These are phyloP conservation scores for Heliconius hortense DNA, from an alignment of 2,888 invertebrate genomes.

Conservation along the genomic window DNA sequence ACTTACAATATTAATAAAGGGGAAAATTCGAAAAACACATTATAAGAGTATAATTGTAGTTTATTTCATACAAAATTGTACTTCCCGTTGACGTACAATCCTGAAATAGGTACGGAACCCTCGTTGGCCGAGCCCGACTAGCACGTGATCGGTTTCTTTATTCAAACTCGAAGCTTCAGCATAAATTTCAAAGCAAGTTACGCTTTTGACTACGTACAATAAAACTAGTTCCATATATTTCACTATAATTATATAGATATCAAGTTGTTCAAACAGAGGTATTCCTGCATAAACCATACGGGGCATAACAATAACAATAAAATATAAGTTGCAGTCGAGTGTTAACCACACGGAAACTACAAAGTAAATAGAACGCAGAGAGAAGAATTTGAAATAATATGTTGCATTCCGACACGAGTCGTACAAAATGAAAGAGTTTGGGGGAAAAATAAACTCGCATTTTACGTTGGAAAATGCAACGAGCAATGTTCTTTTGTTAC, in stretches of 20 bases:
- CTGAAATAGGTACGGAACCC: too few relatives aligned
- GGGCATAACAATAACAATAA: slow-evolving; percentile 27
- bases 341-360: slow-evolving; percentile 48
- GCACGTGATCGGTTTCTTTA: neutral
- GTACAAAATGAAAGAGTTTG: slow-evolving; percentile 52
- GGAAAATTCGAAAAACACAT: too few relatives aligned
- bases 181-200: slow-evolving; percentile 3
- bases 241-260: neutral
- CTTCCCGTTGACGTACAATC: too few relatives aligned
- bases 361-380: slow-evolving; percentile 50
- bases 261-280: slow-evolving; percentile 8
- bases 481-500: slow-evolving; percentile 49
- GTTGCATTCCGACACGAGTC: slow-evolving; percentile 52
- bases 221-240: neutral
- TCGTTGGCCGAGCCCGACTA: too few relatives aligned
- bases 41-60: too few relatives aligned
- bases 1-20: too few relatives aligned
- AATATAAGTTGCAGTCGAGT: slow-evolving; percentile 44
- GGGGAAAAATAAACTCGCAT: slow-evolving; percentile 50
- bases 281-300: slow-evolving; percentile 18
- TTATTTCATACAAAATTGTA: too few relatives aligned
- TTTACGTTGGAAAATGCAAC: slow-evolving; percentile 52
- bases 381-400: slow-evolving; percentile 54
- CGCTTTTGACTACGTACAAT: neutral
- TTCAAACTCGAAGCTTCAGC: neutral